Evolutionary conservation across 2,888 invertebrate species (phyloP).

Genomic region (Pardosa pseudoannulata): DNA sequence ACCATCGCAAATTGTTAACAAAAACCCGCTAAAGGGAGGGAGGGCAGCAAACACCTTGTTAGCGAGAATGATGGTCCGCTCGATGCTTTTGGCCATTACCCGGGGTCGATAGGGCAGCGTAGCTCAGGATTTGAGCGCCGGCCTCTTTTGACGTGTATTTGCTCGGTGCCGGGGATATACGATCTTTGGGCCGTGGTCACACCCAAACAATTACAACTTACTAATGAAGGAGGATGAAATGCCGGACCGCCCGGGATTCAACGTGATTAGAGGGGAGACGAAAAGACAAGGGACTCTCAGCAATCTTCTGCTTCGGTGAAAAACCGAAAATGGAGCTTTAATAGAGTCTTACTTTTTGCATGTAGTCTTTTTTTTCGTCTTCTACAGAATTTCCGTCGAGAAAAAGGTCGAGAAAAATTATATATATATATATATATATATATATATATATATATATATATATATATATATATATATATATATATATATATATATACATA

Average conservation of each 20-base stretch:
- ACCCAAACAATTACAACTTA: conserved; percentile 67
- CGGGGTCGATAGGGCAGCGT: conserved; percentile 46
- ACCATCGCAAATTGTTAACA: conserved; percentile 8
- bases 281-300: too few species aligned
- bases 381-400: too few species aligned
- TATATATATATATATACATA: too few species aligned
- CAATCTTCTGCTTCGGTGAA: too few species aligned
- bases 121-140: conserved; percentile 42
- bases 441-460: too few species aligned
- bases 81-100: conserved; percentile 22
- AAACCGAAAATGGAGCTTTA: too few species aligned
- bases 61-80: conserved; percentile 51
- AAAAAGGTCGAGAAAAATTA: too few species aligned
- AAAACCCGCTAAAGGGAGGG: background rate
- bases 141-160: conserved; percentile 49
- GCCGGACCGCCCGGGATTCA: background rate
- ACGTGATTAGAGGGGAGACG: too few species aligned
- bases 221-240: conserved; percentile 45
- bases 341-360: too few species aligned
- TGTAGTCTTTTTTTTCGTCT: too few species aligned
- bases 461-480: too few species aligned
- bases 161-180: conserved; percentile 37
- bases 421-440: too few species aligned
- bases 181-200: conserved; percentile 51
- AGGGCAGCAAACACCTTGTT: conserved; percentile 46